A percentile compares a stretch with the other conserved stretches of the same genome.
Conservation (phyloP, 2,113 vertebrate species). For the Pelvicachromis taeniatus region DNA sequence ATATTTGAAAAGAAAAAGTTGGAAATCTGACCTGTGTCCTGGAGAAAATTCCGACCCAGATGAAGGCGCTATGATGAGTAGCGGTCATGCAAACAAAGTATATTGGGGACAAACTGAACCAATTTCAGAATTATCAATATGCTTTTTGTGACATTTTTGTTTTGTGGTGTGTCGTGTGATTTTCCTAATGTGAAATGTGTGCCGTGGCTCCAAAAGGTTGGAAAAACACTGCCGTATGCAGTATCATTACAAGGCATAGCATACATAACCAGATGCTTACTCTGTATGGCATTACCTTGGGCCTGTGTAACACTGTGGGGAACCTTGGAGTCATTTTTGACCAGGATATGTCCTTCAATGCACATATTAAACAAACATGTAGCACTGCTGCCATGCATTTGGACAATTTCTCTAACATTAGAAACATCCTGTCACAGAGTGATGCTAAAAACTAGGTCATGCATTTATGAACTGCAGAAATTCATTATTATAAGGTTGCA, state of each 20-base stretch:
- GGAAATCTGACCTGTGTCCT: too few species aligned
- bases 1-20: too few species aligned
- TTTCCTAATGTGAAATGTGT: too few species aligned
- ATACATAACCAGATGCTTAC: background rate
- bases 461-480: background rate
- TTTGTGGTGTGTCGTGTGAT: too few species aligned
- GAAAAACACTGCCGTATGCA: too few species aligned
- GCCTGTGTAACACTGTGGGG: accelerated
- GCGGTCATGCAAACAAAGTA: too few species aligned
- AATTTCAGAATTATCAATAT: too few species aligned
- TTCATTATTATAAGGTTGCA: background rate
- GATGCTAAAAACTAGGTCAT: background rate
- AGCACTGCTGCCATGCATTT: background rate
- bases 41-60: too few species aligned
- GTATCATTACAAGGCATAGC: background rate
- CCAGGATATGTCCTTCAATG: background rate
- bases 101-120: too few species aligned
- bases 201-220: too few species aligned
- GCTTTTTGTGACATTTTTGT: too few species aligned
- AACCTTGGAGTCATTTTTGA: background rate
- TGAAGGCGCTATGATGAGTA: too few species aligned
- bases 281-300: accelerated
- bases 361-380: background rate
- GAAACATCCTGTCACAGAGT: background rate
- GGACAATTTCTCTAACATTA: accelerated